Evolutionary conservation across 37 sponge, comb jelly and placozoan species (phyloP), one percentile per base, ranked within the genome.

Genomic region (Geodia barretti): DNA sequence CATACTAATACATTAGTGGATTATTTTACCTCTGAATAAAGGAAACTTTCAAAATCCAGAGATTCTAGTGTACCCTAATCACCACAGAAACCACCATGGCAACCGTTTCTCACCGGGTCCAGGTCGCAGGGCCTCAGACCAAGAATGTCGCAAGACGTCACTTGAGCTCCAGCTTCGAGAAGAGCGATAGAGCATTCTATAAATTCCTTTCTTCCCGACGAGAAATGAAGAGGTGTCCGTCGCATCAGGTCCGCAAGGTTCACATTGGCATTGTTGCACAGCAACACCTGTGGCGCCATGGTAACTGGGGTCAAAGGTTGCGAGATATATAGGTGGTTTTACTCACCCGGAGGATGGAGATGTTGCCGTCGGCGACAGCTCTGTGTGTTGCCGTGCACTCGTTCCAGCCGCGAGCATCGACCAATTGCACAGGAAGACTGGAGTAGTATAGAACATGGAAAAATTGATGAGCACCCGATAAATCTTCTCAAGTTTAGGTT

Each of bases 61-160:
- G 54, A 73, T 58, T 73, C 74, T n/a, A n/a, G n/a, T n/a, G n/a
- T n/a, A n/a, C n/a, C n/a, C n/a, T n/a, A 72, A 37, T 11, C 40
- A 74, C 59, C 21, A 25, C 29, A 32, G 41, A 30, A 3, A 24
- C 35, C 1, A 3, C 30, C 1, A 29, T 21, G n/a, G n/a, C n/a
- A n/a, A n/a, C n/a, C n/a, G n/a, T 37, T 35, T 65, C 87, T 77
- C 39, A 92, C 92, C 19, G 85, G 85, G 30, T 70, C 54, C 47
- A 92, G 72, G 81, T 92, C 88, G 66, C 58, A 65, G 24, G 91
- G 91, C 38, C 87, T 71, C 28, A 91, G 41, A 59, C 87, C 91
- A 21, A 83, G 72, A 28, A 73, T 67, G 74, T 91, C 87, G 26
- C 58, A 26, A 20, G 69, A 42, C 39, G 43, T 74, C 35, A 92